These are phyloP conservation scores for Threskiornis aethiopicus DNA, from an alignment of 2,797 vertebrate species.

Conservation along the genomic window DNA sequence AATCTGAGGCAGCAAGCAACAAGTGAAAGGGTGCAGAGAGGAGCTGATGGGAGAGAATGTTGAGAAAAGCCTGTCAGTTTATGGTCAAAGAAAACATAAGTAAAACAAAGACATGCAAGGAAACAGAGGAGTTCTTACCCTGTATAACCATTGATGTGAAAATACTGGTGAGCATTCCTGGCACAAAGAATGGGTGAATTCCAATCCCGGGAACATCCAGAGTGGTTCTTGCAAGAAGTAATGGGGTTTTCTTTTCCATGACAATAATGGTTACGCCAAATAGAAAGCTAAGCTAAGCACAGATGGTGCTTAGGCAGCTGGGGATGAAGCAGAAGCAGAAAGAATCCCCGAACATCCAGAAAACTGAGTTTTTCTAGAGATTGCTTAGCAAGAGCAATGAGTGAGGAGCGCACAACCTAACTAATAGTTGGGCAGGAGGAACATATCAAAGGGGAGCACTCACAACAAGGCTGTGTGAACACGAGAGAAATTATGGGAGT, in stretches of 20 bases:
- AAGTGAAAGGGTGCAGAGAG: neutral
- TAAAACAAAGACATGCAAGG: neutral
- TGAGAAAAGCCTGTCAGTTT: conserved; percentile 1
- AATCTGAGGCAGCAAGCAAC: neutral
- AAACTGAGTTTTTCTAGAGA: neutral
- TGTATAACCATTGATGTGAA: neutral
- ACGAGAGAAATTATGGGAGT: neutral
- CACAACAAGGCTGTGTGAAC: neutral
- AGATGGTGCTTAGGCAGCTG: neutral
- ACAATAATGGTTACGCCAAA: neutral
- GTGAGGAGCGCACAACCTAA: neutral
- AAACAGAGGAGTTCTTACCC: conserved; percentile 24
- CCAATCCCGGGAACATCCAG: neutral
- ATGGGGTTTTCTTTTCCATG: neutral
- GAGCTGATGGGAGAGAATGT: neutral
- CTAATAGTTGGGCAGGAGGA: neutral
- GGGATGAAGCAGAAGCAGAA: neutral
- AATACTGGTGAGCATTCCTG: neutral
- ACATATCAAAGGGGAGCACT: neutral
- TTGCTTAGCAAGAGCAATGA: neutral
- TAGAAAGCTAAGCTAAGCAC: neutral
- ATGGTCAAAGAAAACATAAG: neutral
- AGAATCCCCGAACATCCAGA: neutral
- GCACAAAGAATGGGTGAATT: neutral
- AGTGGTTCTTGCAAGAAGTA: neutral